Conservation (phyloP, 2,797 vertebrate genomes). For the Acipenser transmontanus region DNA sequence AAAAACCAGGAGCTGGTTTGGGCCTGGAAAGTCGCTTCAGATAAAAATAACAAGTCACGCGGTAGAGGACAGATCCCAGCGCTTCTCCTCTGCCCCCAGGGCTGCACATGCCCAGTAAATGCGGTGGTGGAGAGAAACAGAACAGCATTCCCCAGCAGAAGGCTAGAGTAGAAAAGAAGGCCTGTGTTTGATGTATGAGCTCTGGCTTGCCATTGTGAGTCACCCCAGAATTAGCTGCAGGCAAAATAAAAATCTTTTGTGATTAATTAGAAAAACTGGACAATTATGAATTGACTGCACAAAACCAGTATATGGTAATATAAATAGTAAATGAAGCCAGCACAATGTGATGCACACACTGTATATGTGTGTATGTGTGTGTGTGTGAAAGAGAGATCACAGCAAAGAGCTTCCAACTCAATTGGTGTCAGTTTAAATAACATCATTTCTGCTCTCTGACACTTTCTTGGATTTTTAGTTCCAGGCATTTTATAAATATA, state of each 20-base stretch:
- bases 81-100: slow-evolving; percentile 61
- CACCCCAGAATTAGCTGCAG: slow-evolving; percentile 72
- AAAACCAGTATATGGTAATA: slow-evolving; percentile 64
- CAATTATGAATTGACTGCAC: slow-evolving; percentile 78
- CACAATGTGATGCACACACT: slow-evolving; percentile 49
- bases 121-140: slow-evolving; percentile 33
- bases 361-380: slow-evolving; percentile 34
- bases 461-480: slow-evolving; percentile 38
- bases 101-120: slow-evolving; percentile 52
- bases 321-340: slow-evolving; percentile 75
- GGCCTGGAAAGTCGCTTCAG: slow-evolving; percentile 68
- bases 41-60: slow-evolving; percentile 85
- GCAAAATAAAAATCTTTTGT: slow-evolving; percentile 83
- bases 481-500: slow-evolving; percentile 13
- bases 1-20: slow-evolving; percentile 52
- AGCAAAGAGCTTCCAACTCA: slow-evolving; percentile 29
- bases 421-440: slow-evolving; percentile 54
- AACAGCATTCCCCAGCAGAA: slow-evolving; percentile 56
- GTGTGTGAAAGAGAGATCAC: slow-evolving; percentile 33
- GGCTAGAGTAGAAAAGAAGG: slow-evolving; percentile 53
- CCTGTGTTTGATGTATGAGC: slow-evolving; percentile 76
- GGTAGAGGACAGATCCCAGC: slow-evolving; percentile 65
- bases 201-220: slow-evolving; percentile 75
- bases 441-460: slow-evolving; percentile 44
- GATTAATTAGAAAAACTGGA: slow-evolving; percentile 89